These are phyloP conservation scores for Rhinatrema bivittatum DNA, from an alignment of 2,797 vertebrate genomes.

Conservation along the genomic window DNA sequence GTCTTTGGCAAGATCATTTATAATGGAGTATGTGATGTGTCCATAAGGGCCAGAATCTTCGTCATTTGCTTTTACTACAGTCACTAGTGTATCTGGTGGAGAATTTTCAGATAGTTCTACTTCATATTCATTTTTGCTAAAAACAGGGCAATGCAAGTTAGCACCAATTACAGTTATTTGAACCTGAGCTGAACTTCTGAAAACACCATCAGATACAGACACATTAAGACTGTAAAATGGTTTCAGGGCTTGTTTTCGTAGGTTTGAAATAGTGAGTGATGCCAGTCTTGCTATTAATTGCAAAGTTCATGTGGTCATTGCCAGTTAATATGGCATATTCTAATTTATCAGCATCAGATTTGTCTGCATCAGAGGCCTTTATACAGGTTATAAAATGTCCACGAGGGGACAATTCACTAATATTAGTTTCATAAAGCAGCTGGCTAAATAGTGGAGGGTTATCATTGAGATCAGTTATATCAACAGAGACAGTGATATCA, in stretches of 20 bases:
- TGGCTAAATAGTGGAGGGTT: conserved; percentile 83
- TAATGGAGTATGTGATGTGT: conserved; percentile 76
- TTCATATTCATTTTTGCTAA: conserved; percentile 82
- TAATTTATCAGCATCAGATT: conserved; percentile 66
- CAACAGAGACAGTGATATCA: conserved; percentile 66
- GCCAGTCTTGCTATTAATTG: conserved; percentile 73
- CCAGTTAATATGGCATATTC: conserved; percentile 85
- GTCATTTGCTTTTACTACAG: conserved; percentile 77
- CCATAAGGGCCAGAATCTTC: conserved; percentile 79
- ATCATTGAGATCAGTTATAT: conserved; percentile 86
- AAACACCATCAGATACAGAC: conserved; percentile 91
- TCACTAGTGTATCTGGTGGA: conserved; percentile 74
- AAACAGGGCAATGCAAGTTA: conserved; percentile 86
- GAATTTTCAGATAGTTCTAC: conserved; percentile 91
- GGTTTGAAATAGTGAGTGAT: conserved; percentile 77
- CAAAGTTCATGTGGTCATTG: conserved; percentile 87
- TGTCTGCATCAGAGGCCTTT: conserved; percentile 85
- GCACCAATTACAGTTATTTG: conserved; percentile 70
- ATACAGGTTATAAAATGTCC: conserved; percentile 88
- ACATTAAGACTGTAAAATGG: conserved; percentile 75
- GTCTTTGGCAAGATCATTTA: conserved; percentile 90
- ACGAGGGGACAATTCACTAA: conserved; percentile 78
- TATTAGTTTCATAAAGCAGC: conserved; percentile 68
- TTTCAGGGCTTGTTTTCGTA: conserved; percentile 68
- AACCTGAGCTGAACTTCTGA: conserved; percentile 78